These are phyloP conservation scores for Anaspis maculata DNA, from an alignment of 2,888 invertebrate species.

Conservation along the genomic window DNA sequence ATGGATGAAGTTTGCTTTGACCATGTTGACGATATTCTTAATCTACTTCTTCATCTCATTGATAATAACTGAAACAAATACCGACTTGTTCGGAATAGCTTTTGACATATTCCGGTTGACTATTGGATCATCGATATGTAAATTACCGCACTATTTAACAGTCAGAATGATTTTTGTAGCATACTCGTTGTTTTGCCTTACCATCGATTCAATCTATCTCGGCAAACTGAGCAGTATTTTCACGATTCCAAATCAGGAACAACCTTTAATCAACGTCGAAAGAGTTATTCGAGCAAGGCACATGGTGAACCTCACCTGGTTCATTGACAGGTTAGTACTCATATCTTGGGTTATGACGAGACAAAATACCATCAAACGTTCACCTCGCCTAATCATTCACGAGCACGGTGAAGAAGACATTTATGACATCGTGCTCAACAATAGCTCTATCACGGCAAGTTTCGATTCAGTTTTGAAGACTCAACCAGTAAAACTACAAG, in stretches of 20 bases:
- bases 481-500: not conserved
- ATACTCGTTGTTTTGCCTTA: conserved; percentile 14
- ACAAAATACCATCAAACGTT: too few relatives aligned
- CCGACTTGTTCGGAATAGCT: not conserved
- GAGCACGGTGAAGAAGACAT: not conserved
- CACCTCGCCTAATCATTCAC: not conserved
- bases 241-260: conserved; percentile 9
- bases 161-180: conserved; percentile 14
- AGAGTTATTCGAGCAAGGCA: too few relatives aligned
- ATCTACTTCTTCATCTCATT: not conserved
- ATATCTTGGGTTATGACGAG: not conserved
- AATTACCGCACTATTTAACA: not conserved
- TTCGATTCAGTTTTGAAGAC: not conserved
- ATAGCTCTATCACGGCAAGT: not conserved
- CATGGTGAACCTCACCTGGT: not conserved
- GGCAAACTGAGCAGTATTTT: conserved; percentile 21
- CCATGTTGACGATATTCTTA: not conserved
- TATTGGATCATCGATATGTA: not conserved
- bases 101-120: not conserved
- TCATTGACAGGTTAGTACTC: not conserved
- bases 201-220: conserved; percentile 17
- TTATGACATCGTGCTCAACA: not conserved
- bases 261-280: conserved; percentile 6
- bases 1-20: not conserved
- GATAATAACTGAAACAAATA: not conserved